Percentiles rank a stretch among this genome's conserved stretches.
Conservation (phyloP, 1,140 invertebrate species). For the Leptopilina clavipes region DNA sequence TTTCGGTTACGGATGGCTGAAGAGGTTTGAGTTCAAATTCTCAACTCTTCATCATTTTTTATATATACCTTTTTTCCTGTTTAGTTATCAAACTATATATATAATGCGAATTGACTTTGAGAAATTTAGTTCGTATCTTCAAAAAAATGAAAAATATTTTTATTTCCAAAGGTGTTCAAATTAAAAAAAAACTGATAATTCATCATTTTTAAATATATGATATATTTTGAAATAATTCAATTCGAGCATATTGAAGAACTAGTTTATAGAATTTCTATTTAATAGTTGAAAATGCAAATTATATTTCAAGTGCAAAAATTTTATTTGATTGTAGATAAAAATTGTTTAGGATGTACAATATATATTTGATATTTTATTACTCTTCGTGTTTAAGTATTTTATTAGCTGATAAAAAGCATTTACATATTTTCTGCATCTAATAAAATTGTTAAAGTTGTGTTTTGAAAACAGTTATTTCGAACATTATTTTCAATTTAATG, state of each 20-base stretch:
- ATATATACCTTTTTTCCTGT: neutral
- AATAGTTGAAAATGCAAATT: neutral
- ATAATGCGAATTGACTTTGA: neutral
- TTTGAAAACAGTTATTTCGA: neutral
- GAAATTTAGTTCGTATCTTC: neutral
- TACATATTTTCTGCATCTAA: conserved; percentile 1
- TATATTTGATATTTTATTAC: neutral
- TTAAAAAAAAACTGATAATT: too few relatives aligned
- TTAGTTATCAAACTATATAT: neutral
- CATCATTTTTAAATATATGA: too few relatives aligned
- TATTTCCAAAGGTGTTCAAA: neutral
- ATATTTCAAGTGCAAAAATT: neutral
- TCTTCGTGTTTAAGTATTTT: neutral
- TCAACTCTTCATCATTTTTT: neutral
- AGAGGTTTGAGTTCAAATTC: conserved; percentile 14
- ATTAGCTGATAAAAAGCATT: neutral
- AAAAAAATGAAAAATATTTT: neutral
- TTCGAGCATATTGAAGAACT: too few relatives aligned
- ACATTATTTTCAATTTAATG: neutral
- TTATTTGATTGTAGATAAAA: neutral
- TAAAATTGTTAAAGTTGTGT: conserved; percentile 7
- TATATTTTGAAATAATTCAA: neutral
- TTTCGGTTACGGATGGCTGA: conserved; percentile 22
- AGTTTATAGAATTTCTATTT: too few relatives aligned
- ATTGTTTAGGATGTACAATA: neutral